Evolutionary conservation across 2,888 invertebrate genomes (phyloP).

Genomic region (Hoplodrina ambigua): DNA sequence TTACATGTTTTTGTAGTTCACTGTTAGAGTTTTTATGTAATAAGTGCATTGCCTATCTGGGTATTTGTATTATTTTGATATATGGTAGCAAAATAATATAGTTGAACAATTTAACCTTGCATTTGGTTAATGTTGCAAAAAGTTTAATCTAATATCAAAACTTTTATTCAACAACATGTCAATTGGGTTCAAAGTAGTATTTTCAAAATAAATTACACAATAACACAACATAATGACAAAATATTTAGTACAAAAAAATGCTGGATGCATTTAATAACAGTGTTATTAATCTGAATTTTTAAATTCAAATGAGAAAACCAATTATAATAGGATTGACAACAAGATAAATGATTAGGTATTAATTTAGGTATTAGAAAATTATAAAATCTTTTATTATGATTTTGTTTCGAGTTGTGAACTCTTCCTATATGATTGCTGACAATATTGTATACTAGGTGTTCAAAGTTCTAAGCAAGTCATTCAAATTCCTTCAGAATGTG

Average conservation of each 20-base stretch:
- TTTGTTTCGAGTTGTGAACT: too few relatives aligned
- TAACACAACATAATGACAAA: too few relatives aligned
- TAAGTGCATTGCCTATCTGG: neutral
- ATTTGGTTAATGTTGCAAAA: neutral
- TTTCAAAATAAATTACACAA: too few relatives aligned
- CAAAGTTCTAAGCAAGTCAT: neutral
- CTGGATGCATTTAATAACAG: slow-evolving; percentile 2
- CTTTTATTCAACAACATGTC: neutral
- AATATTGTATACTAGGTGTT: too few relatives aligned
- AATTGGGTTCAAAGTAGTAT: too few relatives aligned
- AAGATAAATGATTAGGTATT: neutral
- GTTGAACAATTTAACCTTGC: neutral
- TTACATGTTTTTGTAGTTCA: neutral
- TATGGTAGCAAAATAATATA: neutral
- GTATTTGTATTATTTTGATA: neutral
- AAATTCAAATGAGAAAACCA: neutral
- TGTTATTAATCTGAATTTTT: neutral
- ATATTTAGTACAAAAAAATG: neutral
- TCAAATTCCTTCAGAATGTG: neutral
- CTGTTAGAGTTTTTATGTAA: slow-evolving; percentile 8
- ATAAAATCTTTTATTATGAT: too few relatives aligned
- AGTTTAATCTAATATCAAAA: neutral
- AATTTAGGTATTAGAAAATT: neutral
- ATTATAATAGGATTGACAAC: neutral
- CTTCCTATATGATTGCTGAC: neutral